A percentile compares a stretch with the other conserved stretches of the same genome.
Conservation (phyloP, 2,888 invertebrate genomes). For the Tupiocoris notatus region DNA sequence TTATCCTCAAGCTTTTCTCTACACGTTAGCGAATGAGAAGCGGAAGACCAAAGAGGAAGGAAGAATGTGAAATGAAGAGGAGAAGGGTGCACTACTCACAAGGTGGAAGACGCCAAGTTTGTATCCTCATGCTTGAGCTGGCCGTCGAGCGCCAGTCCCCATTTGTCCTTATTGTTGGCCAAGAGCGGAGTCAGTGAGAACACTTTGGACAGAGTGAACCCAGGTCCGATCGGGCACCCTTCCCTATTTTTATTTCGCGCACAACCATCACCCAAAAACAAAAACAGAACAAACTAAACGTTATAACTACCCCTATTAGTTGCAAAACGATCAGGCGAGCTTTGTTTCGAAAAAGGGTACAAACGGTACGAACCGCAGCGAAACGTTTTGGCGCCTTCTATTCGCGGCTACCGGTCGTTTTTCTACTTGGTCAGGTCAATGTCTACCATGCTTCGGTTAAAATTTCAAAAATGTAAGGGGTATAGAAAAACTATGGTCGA, state of each 20-base stretch:
- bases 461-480: too few species aligned
- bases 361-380: not conserved
- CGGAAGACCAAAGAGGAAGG: not conserved
- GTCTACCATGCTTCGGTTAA: not conserved
- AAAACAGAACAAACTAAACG: conserved; percentile 27
- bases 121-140: conserved; percentile 86
- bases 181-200: conserved; percentile 74
- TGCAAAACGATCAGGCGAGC: not conserved
- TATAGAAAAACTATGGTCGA: too few species aligned
- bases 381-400: not conserved
- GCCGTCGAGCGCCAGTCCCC: conserved; percentile 80
- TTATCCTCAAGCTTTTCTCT: too few species aligned
- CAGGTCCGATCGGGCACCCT: conserved; percentile 77
- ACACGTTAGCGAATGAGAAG: not conserved
- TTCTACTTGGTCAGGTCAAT: not conserved
- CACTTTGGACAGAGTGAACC: conserved; percentile 82
- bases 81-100: conserved; percentile 60
- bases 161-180: conserved; percentile 79
- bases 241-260: conserved; percentile 46
- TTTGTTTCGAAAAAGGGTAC: not conserved
- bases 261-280: conserved; percentile 43
- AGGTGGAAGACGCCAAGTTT: conserved; percentile 81
- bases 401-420: not conserved
- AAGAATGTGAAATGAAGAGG: conserved; percentile 25
- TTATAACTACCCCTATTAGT: conserved; percentile 29